A percentile compares a stretch with the other conserved stretches of the same genome.
Conservation (phyloP, 2,888 invertebrate species). For the Drosophila engyochracea region DNA sequence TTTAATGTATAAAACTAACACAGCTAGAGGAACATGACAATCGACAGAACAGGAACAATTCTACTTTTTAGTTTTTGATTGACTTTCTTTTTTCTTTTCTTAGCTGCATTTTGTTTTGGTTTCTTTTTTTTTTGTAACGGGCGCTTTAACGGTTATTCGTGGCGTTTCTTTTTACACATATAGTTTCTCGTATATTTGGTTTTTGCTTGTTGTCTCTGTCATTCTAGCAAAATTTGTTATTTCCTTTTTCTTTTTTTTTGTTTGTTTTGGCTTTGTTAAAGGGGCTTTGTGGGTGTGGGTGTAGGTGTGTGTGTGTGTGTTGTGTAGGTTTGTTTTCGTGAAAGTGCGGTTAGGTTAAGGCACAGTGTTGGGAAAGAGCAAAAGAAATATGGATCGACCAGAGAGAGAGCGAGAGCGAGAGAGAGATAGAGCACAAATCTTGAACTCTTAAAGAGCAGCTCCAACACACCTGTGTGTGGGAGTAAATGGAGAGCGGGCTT, state of each 20-base stretch:
- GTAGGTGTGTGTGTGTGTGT: conserved; percentile 11
- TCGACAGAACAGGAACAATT: conserved; percentile 86
- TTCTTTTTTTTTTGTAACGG: conserved; percentile 5
- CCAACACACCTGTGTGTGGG: conserved; percentile 27
- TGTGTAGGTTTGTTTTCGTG: conserved; percentile 8
- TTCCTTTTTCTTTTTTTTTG: conserved; percentile 22
- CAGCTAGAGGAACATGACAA: conserved; percentile 86
- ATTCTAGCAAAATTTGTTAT: conserved; percentile 27
- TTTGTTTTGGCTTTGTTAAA: conserved; percentile 37
- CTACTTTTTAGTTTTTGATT: conserved; percentile 74
- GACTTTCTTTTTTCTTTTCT: conserved; percentile 46
- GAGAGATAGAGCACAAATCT: conserved; percentile 8
- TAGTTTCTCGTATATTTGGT: not conserved
- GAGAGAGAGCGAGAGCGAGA: conserved; percentile 5
- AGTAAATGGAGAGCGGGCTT: not conserved
- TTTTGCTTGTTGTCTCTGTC: conserved; percentile 31
- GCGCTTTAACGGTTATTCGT: conserved; percentile 23
- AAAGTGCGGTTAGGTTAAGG: conserved; percentile 13
- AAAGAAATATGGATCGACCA: not conserved
- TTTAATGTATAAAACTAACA: conserved; percentile 87
- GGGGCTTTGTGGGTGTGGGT: conserved; percentile 15
- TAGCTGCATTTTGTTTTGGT: conserved; percentile 9
- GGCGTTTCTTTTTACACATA: conserved; percentile 27
- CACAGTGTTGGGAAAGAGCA: conserved; percentile 25
- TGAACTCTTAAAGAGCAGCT: conserved; percentile 10